Evolutionary conservation across 2,888 invertebrate species (phyloP).

Genomic region (Syrista parreyssii): DNA sequence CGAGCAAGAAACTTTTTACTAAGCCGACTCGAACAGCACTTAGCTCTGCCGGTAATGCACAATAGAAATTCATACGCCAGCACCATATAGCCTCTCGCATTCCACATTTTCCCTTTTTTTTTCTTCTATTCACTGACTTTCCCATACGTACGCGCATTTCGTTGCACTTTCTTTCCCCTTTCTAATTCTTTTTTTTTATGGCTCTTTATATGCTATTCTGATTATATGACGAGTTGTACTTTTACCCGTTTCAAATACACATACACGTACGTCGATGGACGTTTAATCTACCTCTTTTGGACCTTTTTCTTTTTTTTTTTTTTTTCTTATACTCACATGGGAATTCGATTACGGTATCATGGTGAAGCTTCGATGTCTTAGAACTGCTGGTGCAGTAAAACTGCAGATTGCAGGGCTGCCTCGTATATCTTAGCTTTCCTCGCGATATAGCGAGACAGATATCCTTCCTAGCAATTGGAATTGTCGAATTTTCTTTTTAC

Average conservation of each 20-base stretch:
- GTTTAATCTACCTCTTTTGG: background rate
- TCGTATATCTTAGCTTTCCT: background rate
- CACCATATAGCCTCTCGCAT: background rate
- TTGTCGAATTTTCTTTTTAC: background rate
- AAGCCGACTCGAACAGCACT: slow-evolving; percentile 21
- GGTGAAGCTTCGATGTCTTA: background rate
- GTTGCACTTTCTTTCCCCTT: background rate
- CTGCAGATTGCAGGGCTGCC: slow-evolving; percentile 1
- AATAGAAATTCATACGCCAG: slow-evolving; percentile 46
- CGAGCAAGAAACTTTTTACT: slow-evolving; percentile 28
- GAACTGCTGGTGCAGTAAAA: background rate
- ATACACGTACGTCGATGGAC: background rate
- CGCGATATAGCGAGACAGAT: background rate
- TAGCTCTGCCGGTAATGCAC: slow-evolving; percentile 36
- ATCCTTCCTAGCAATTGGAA: background rate
- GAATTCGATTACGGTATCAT: background rate
- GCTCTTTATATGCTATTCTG: background rate
- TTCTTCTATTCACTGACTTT: background rate
- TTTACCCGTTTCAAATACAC: background rate
- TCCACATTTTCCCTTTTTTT: background rate
- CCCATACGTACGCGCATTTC: background rate
- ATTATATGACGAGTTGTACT: background rate
- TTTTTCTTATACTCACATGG: background rate
- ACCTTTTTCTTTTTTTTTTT: background rate
- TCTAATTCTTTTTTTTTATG: background rate